phyloP scores from a whole-genome alignment of 1,140 invertebrate genomes.

The Neotoxoptera formosana region DNA sequence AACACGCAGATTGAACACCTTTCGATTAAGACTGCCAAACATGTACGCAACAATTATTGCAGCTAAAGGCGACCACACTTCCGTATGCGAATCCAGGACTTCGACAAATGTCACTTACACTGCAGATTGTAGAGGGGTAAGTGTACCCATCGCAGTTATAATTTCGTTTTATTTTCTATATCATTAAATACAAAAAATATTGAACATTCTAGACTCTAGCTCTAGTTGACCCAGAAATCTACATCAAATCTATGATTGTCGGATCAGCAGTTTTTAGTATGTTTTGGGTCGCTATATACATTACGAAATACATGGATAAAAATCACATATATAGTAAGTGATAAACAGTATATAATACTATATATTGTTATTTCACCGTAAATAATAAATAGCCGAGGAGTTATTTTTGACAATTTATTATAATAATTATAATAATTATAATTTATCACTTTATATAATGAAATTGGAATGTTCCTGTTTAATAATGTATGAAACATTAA shows the following conservation, averaged over 20 bases:
- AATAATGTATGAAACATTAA: not conserved
- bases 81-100: not conserved
- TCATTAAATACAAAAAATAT: not conserved
- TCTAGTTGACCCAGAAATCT: constrained; percentile 25
- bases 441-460: not conserved
- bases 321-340: constrained; percentile 27
- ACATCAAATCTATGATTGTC: constrained; percentile 15
- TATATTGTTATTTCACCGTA: not conserved
- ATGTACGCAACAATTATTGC: constrained; percentile 30
- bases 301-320: constrained; percentile 22
- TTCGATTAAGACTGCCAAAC: constrained; percentile 25
- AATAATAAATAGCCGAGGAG: not conserved
- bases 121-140: not conserved
- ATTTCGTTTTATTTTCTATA: not conserved
- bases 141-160: not conserved
- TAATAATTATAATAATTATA: not conserved
- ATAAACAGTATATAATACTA: too few relatives aligned
- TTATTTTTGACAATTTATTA: not conserved
- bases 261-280: constrained; percentile 1
- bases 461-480: not conserved
- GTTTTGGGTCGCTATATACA: constrained; percentile 38
- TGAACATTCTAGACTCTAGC: not conserved
- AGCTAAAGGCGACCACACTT: not conserved
- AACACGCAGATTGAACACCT: constrained; percentile 8
- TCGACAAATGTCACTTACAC: not conserved